phyloP scores from a whole-genome alignment of 2,888 invertebrate species.

The Apantesis nais region DNA sequence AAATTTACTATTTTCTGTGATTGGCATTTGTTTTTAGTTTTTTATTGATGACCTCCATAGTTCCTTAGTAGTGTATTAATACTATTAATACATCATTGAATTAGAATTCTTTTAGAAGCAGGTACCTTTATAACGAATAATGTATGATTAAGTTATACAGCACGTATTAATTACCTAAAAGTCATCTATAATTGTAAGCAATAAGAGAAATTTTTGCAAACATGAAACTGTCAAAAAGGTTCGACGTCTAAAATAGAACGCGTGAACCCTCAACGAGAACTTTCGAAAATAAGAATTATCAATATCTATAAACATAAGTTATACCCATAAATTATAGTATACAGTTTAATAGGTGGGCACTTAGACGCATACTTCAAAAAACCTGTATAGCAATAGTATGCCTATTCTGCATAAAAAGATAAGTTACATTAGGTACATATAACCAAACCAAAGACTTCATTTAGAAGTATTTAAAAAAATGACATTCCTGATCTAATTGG shows the following conservation, averaged over 20 bases:
- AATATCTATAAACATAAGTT: background rate
- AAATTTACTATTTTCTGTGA: constrained; percentile 39
- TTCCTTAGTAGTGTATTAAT: constrained; percentile 5
- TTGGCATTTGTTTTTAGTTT: constrained; percentile 36
- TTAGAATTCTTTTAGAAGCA: background rate
- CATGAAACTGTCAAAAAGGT: background rate
- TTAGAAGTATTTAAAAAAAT: no score
- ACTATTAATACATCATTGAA: background rate
- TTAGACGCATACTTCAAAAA: background rate
- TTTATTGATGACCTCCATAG: constrained; percentile 33
- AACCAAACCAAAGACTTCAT: no score
- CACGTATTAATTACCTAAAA: background rate
- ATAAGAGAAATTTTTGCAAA: background rate
- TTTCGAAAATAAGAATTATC: background rate
- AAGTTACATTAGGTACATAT: no score
- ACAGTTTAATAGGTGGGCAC: background rate
- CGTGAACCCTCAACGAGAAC: background rate
- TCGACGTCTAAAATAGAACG: background rate
- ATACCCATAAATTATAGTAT: no score
- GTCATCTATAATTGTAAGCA: background rate
- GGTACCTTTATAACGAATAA: background rate
- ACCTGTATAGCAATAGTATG: background rate
- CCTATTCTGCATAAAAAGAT: no score
- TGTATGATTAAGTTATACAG: background rate
- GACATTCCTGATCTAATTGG: background rate